A percentile compares a stretch with the other conserved stretches of the same genome.
These are phyloP conservation scores for Drosophila nr. fundita DNA, from an alignment of 2,888 invertebrate species.

Conservation along the genomic window DNA sequence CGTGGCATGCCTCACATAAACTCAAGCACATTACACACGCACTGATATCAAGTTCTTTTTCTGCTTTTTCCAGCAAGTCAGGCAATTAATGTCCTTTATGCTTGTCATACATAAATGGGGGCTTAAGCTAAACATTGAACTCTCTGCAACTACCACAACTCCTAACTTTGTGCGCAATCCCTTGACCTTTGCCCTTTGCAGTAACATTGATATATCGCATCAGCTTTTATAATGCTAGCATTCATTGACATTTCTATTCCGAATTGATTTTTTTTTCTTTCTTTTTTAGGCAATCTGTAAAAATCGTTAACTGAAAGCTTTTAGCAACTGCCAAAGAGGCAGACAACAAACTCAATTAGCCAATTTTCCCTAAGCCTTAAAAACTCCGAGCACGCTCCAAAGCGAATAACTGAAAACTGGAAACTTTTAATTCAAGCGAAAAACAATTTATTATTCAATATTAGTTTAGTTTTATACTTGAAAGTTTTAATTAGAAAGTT, in stretches of 20 bases:
- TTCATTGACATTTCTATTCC: constrained; percentile 59
- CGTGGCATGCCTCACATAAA: constrained; percentile 46
- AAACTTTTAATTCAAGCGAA: constrained; percentile 49
- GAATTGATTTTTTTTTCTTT: constrained; percentile 16
- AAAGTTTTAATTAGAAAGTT: constrained; percentile 73
- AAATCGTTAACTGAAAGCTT: constrained; percentile 33
- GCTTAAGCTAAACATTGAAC: constrained; percentile 29
- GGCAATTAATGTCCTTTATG: constrained; percentile 74
- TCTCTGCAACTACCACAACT: constrained; percentile 15
- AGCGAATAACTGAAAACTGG: not conserved
- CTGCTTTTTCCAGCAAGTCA: constrained; percentile 36
- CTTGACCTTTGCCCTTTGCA: constrained; percentile 52
- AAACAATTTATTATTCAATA: constrained; percentile 73
- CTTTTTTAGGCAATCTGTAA: constrained; percentile 28
- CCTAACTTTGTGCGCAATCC: constrained; percentile 14
- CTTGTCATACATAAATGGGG: constrained; percentile 67
- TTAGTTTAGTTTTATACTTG: constrained; percentile 48
- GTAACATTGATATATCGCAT: constrained; percentile 27
- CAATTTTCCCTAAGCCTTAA: constrained; percentile 24
- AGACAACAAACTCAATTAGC: constrained; percentile 38
- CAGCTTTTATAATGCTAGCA: constrained; percentile 25
- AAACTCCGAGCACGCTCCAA: constrained; percentile 9
- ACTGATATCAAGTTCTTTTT: constrained; percentile 45
- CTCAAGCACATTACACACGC: constrained; percentile 45
- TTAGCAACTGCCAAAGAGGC: constrained; percentile 15